Conservation (phyloP, 2,888 invertebrate genomes). For the Augiades crinisus region DNA sequence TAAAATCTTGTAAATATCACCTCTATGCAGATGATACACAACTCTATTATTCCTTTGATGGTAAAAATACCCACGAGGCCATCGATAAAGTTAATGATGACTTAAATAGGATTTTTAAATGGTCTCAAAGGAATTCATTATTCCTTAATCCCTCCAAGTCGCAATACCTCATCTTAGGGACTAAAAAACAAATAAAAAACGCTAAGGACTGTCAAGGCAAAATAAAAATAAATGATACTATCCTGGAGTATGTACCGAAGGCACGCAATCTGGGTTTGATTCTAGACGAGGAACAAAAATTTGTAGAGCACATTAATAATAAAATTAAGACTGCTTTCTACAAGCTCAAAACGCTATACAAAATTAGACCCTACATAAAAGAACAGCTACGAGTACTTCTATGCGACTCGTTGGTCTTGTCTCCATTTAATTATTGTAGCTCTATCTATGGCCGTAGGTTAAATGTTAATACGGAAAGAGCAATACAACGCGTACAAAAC, state of each 20-base stretch:
- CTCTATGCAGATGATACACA: constrained; percentile 1
- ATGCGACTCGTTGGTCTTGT: background rate
- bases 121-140: background rate
- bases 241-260: background rate
- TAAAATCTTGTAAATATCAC: constrained; percentile 2
- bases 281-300: constrained; percentile 9
- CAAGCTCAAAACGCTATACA: too few species aligned
- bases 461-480: background rate
- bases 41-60: background rate
- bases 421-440: background rate
- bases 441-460: background rate
- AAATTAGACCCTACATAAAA: background rate
- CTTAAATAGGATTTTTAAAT: background rate
- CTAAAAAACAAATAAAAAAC: too few species aligned
- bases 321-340: constrained; percentile 13
- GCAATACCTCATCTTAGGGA: background rate
- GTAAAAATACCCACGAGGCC: background rate
- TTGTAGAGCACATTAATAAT: background rate
- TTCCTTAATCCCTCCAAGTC: constrained; percentile 3
- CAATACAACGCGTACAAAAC: too few species aligned
- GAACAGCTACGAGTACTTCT: background rate
- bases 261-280: constrained; percentile 10
- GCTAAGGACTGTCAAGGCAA: background rate
- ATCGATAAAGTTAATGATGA: background rate
- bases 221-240: constrained; percentile 1